These are phyloP conservation scores for Chiridota heheva DNA, from an alignment of 35 echinoderm and acorn worm genomes.

Conservation along the genomic window DNA sequence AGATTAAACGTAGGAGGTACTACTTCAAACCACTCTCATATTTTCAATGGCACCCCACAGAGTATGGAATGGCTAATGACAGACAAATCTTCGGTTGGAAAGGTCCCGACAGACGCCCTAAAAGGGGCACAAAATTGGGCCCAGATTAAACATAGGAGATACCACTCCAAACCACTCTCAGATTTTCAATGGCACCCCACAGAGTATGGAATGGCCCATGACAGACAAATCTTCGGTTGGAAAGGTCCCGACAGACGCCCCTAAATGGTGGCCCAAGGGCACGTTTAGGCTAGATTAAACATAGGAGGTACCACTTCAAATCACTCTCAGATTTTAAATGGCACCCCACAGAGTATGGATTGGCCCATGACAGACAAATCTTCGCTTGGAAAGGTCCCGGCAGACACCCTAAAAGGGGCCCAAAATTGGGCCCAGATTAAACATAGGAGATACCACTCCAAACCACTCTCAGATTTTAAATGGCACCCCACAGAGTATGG, in stretches of 20 bases:
- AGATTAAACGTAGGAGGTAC: background rate
- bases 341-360: background rate
- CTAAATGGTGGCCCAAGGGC: background rate
- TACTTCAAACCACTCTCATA: background rate
- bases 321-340: background rate
- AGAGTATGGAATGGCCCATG: background rate
- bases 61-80: background rate
- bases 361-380: background rate
- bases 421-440: constrained; percentile 1
- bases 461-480: background rate
- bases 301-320: background rate
- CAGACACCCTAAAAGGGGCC: constrained; percentile 7
- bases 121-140: background rate
- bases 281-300: background rate
- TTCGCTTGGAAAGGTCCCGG: no score
- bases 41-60: background rate
- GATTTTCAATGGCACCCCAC: background rate
- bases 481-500: background rate
- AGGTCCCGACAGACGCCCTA: constrained; percentile 8
- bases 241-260: background rate
- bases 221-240: background rate
- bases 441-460: no score
- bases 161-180: no score
- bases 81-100: constrained; percentile 6
- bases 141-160: no score